Evolutionary conservation across 1,140 invertebrate genomes (phyloP).

Genomic region (Bathynomus jamesi): DNA sequence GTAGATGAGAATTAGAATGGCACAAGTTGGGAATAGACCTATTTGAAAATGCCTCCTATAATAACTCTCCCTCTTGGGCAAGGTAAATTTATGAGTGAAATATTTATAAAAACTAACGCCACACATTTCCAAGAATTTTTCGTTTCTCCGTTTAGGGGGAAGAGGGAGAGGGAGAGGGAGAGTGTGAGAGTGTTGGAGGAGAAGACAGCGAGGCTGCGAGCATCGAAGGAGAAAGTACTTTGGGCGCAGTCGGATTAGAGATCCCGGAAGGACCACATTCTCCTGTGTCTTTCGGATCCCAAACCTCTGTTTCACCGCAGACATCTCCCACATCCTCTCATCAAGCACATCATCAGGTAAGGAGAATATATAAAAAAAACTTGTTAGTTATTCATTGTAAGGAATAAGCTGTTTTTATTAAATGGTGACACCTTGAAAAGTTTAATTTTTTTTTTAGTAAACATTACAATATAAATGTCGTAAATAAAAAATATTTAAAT

Average conservation of each 20-base stretch:
- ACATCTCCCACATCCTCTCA: slow-evolving; percentile 48
- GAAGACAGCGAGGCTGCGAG: slow-evolving; percentile 28
- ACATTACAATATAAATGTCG: neutral
- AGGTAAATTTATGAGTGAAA: too few relatives aligned
- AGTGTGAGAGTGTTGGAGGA: slow-evolving; percentile 20
- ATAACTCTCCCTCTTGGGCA: too few relatives aligned
- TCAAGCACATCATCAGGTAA: slow-evolving; percentile 49
- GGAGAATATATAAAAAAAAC: slow-evolving; percentile 48
- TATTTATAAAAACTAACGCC: too few relatives aligned
- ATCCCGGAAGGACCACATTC: slow-evolving; percentile 17
- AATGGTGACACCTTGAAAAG: neutral
- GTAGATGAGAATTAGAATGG: too few relatives aligned
- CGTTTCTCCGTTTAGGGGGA: too few relatives aligned
- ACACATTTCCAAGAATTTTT: too few relatives aligned
- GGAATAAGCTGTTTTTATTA: too few relatives aligned
- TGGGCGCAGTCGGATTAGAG: slow-evolving; percentile 12
- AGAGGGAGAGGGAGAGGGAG: neutral
- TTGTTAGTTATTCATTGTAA: too few relatives aligned
- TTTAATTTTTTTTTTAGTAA: neutral
- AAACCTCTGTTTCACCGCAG: slow-evolving; percentile 53
- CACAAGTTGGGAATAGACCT: too few relatives aligned
- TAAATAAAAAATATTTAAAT: neutral
- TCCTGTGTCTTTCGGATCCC: slow-evolving; percentile 39
- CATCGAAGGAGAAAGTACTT: neutral
- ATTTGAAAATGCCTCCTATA: too few relatives aligned